Conservation (phyloP, 2,113 vertebrate species). For the Gracilinanus agilis region DNA sequence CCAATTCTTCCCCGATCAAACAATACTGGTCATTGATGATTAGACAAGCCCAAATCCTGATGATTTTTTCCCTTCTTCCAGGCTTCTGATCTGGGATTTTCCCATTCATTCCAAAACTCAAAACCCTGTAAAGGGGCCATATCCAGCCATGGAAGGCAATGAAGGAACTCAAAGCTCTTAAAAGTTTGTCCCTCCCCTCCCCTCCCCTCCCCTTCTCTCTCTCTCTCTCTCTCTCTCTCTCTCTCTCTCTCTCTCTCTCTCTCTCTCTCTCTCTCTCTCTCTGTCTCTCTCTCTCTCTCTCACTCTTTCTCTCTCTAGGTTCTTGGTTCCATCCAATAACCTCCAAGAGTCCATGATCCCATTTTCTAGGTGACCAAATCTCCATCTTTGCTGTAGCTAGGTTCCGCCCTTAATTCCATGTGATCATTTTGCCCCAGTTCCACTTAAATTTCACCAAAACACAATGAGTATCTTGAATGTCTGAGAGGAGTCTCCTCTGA, state of each 20-base stretch:
- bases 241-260: no score
- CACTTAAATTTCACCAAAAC: not conserved
- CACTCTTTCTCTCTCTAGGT: no score
- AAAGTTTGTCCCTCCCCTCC: not conserved
- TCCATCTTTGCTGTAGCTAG: not conserved
- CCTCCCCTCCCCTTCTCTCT: not conserved
- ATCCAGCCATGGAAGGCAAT: not conserved
- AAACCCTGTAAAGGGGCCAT: not conserved
- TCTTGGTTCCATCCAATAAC: not conserved
- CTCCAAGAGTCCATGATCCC: not conserved
- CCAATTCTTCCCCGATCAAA: not conserved
- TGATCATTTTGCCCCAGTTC: not conserved
- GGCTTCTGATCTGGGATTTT: not conserved
- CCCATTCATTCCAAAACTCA: not conserved
- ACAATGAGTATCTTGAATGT: not conserved
- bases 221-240: not conserved
- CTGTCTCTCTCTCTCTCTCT: no score
- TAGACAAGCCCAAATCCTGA: not conserved
- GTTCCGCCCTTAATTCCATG: not conserved
- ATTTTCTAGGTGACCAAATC: not conserved
- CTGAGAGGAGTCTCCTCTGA: not conserved
- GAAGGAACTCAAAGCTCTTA: not conserved
- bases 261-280: no score
- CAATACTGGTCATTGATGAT: not conserved
- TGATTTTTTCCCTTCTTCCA: not conserved